Percentiles rank a stretch among this genome's conserved stretches.
Evolutionary conservation across 2,797 vertebrate genomes (phyloP).

Genomic region (Ctenochaetus hawaiiensis): DNA sequence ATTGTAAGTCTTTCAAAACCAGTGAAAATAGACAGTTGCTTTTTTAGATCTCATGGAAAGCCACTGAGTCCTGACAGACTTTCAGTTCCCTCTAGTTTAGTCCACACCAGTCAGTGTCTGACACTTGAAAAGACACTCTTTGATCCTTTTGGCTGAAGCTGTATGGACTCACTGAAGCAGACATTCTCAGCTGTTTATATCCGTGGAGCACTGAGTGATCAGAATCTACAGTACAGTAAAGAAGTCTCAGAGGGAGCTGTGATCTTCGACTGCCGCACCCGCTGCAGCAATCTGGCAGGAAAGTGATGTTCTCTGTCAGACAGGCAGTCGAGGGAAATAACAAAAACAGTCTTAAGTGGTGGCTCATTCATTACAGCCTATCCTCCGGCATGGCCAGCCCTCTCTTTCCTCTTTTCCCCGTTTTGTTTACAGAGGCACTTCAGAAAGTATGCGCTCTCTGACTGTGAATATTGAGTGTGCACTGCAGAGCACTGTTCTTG

Average conservation of each 20-base stretch:
- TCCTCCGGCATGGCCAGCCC: conserved; percentile 63
- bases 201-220: conserved; percentile 54
- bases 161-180: conserved; percentile 57
- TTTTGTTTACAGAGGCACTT: conserved; percentile 77
- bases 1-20: conserved; percentile 47
- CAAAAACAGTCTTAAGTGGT: conserved; percentile 82
- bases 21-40: conserved; percentile 50
- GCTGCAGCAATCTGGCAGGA: conserved; percentile 69
- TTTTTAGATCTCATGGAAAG: conserved; percentile 38
- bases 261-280: conserved; percentile 55
- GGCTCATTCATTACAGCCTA: conserved; percentile 72
- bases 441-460: conserved; percentile 66
- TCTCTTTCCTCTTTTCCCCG: conserved; percentile 63
- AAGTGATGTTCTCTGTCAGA: conserved; percentile 78
- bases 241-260: conserved; percentile 54
- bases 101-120: conserved; percentile 43
- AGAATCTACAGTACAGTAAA: conserved; percentile 62
- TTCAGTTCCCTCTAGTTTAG: conserved; percentile 51
- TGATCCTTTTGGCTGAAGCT: conserved; percentile 65
- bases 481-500: conserved; percentile 25
- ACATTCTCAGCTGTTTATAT: conserved; percentile 61
- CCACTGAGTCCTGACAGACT: conserved; percentile 39
- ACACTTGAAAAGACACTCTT: conserved; percentile 61
- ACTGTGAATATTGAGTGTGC: conserved; percentile 57
- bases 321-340: conserved; percentile 76